phyloP scores from a whole-genome alignment of 2,888 invertebrate species.

The Harpalus rufipes region DNA sequence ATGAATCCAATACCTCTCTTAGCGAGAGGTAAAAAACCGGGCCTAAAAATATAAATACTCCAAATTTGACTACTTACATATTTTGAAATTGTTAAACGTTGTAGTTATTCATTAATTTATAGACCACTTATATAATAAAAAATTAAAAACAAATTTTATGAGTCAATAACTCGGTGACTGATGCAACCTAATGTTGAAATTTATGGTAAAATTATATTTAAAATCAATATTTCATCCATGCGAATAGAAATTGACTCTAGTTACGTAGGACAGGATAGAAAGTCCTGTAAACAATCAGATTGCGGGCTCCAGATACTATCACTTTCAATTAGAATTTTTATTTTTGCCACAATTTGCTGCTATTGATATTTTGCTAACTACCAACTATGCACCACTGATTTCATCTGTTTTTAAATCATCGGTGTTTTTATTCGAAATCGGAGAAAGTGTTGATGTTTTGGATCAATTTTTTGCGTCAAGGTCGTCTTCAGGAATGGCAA shows the following conservation, averaged over 20 bases:
- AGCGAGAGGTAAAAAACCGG: no score
- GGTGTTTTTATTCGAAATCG: background rate
- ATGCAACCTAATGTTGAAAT: background rate
- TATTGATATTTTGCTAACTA: background rate
- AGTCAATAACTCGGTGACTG: background rate
- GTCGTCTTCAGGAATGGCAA: background rate
- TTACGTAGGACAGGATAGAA: slow-evolving; percentile 5
- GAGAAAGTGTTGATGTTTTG: background rate
- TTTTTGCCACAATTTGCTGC: slow-evolving; percentile 5
- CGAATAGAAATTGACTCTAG: background rate
- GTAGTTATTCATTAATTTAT: no score
- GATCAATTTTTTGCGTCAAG: background rate
- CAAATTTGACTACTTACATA: no score
- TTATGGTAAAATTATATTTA: background rate
- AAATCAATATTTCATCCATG: background rate
- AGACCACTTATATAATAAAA: background rate
- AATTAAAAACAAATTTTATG: background rate
- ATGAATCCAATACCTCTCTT: no score
- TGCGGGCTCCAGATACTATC: background rate
- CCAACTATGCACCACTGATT: background rate
- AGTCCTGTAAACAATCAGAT: background rate
- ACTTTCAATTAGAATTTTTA: background rate
- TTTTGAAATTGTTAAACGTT: no score
- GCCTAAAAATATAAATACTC: no score
- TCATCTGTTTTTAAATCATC: background rate